Conservation (phyloP, 1,140 invertebrate species). For the Sycophaga agraensis region DNA sequence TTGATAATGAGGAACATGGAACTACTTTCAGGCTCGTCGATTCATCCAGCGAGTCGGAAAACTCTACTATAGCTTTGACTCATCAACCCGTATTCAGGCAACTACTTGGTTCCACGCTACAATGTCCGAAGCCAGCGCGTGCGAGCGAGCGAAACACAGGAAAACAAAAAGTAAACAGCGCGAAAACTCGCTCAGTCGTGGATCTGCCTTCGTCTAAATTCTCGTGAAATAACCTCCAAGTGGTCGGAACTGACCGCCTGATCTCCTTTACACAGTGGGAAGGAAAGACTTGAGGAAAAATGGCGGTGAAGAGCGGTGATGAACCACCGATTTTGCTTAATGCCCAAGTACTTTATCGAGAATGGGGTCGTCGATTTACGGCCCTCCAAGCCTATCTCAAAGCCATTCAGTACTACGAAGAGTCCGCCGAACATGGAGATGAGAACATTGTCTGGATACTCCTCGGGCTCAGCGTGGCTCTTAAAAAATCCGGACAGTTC, state of each 20-base stretch:
- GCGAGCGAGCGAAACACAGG: too few species aligned
- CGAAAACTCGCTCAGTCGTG: neutral
- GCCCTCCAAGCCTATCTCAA: constrained; percentile 28
- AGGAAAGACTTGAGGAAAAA: constrained; percentile 14
- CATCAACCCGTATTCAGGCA: too few species aligned
- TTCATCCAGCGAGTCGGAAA: neutral
- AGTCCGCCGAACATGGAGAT: constrained; percentile 32
- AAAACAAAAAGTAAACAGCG: neutral
- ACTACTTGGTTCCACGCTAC: too few species aligned
- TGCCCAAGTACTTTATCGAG: constrained; percentile 39
- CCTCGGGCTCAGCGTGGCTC: constrained; percentile 35
- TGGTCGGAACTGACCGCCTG: neutral
- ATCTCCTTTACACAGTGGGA: too few species aligned
- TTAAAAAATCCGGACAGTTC: constrained; percentile 36
- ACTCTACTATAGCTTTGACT: too few species aligned
- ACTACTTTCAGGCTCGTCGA: constrained; percentile 16
- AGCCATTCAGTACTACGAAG: constrained; percentile 39
- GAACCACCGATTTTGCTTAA: constrained; percentile 32
- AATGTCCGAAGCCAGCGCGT: too few species aligned
- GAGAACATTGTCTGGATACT: constrained; percentile 38
- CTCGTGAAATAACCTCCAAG: constrained; percentile 1
- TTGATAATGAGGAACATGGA: neutral
- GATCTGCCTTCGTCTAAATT: constrained; percentile 2
- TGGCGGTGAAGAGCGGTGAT: neutral
- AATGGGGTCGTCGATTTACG: constrained; percentile 43